Conservation (phyloP, 2,888 invertebrate genomes). For the Drosophila helvetica region DNA sequence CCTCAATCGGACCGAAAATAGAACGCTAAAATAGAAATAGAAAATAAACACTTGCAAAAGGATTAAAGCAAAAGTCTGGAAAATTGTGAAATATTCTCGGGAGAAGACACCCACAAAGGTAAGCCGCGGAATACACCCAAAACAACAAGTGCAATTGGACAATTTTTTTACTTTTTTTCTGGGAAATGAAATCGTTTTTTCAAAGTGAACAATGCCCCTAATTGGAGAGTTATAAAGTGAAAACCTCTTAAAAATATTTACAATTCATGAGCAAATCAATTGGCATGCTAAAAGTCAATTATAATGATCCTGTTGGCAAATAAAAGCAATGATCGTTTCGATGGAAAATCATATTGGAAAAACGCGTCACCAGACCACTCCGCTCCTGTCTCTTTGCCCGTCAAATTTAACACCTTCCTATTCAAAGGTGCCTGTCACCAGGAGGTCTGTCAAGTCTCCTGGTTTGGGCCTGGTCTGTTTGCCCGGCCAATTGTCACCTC, state of each 20-base stretch:
- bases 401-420: conserved; percentile 34
- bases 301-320: not conserved
- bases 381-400: conserved; percentile 12
- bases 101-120: conserved; percentile 17
- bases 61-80: conserved; percentile 27
- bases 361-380: conserved; percentile 1
- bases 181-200: not conserved
- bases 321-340: conserved; percentile 2
- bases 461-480: conserved; percentile 1
- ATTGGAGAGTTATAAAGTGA: not conserved
- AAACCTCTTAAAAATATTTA: not conserved
- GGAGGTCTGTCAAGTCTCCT: conserved; percentile 18
- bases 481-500: conserved; percentile 39
- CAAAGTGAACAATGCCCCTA: not conserved
- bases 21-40: not conserved
- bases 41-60: conserved; percentile 31
- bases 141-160: not conserved
- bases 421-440: conserved; percentile 15
- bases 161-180: conserved; percentile 13
- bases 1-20: too few relatives aligned
- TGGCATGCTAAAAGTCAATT: not conserved
- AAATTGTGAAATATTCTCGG: conserved; percentile 28
- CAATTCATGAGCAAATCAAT: not conserved
- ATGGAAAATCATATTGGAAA: conserved; percentile 11
- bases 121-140: conserved; percentile 10